Evolutionary conservation across 1,140 invertebrate genomes (phyloP).

Genomic region (Leptinotarsa lineolata): DNA sequence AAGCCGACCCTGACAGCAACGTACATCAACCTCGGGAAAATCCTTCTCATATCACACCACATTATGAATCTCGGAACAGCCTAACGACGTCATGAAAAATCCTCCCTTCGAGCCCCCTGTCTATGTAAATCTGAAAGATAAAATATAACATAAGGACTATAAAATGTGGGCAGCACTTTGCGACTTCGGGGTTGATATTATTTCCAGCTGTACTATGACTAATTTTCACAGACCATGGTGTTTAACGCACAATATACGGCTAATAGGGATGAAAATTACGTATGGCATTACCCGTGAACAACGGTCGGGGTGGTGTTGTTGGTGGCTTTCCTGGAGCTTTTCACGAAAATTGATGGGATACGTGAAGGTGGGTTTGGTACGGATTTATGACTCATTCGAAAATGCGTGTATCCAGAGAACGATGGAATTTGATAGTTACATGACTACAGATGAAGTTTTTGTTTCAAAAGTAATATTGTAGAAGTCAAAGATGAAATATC

Average conservation of each 20-base stretch:
- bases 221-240: constrained; percentile 13
- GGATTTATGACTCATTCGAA: too few relatives aligned
- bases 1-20: not conserved
- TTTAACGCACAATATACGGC: constrained; percentile 16
- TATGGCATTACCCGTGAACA: constrained; percentile 1
- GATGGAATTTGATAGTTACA: too few relatives aligned
- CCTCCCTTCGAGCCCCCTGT: not conserved
- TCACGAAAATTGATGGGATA: too few relatives aligned
- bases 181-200: constrained; percentile 5
- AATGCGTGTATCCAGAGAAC: too few relatives aligned
- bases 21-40: not conserved
- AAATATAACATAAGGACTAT: constrained; percentile 11
- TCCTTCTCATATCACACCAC: not conserved
- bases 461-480: too few relatives aligned
- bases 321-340: too few relatives aligned
- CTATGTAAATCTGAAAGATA: not conserved
- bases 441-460: too few relatives aligned
- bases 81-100: not conserved
- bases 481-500: too few relatives aligned
- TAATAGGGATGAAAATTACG: constrained; percentile 2
- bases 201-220: constrained; percentile 10
- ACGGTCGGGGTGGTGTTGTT: not conserved
- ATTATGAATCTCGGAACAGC: not conserved
- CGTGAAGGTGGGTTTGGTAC: too few relatives aligned
- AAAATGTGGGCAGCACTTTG: constrained; percentile 10